Percentiles rank a stretch among this genome's conserved stretches.
Evolutionary conservation across 2,113 vertebrate genomes (phyloP).

Genomic region (Neolamprologus sp.): DNA sequence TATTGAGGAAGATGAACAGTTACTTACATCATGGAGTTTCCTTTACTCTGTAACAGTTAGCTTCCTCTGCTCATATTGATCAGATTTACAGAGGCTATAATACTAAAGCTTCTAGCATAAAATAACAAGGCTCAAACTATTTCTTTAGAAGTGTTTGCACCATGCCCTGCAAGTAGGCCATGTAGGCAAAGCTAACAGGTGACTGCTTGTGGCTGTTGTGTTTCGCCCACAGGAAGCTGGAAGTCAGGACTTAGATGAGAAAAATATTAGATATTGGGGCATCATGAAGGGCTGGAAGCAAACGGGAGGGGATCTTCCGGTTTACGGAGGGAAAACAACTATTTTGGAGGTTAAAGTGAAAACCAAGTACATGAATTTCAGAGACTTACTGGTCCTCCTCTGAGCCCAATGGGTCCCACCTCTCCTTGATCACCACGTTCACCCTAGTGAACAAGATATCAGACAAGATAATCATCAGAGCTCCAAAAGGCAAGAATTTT

Average conservation of each 20-base stretch:
- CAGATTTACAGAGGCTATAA: not conserved
- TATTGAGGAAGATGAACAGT: not conserved
- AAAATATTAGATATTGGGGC: not conserved
- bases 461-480: not conserved
- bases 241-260: not conserved
- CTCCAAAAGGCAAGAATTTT: not conserved
- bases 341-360: not conserved
- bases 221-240: accelerated
- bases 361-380: not conserved
- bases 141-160: not conserved
- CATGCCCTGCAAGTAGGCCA: not conserved
- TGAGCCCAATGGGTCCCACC: constrained; percentile 80
- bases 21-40: not conserved
- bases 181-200: not conserved
- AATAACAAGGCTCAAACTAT: accelerated
- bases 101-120: accelerated
- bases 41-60: not conserved
- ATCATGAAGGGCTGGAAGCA: not conserved
- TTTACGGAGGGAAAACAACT: not conserved
- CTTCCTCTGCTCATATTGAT: not conserved
- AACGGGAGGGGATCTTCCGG: accelerated
- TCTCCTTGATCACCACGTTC: constrained; percentile 86
- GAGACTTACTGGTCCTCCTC: constrained; percentile 84
- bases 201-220: not conserved
- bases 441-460: constrained; percentile 68